phyloP scores from a whole-genome alignment of 2,888 invertebrate species.

The Acanthosepion pharaonis region DNA sequence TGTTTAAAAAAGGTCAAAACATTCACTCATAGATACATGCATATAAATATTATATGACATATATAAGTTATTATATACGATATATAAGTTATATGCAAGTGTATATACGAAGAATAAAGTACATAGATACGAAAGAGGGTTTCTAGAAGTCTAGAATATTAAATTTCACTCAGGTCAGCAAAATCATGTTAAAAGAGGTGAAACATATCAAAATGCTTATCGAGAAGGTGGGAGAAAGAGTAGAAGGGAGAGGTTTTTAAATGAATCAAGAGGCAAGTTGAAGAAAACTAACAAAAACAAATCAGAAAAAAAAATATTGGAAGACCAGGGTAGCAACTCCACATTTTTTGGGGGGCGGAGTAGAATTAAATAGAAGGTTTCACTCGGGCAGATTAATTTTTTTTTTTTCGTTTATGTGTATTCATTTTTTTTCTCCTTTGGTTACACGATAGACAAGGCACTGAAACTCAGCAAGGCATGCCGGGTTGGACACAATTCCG shows the following conservation, averaged over 20 bases:
- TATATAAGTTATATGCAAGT: background rate
- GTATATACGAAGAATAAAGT: background rate
- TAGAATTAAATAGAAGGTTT: background rate
- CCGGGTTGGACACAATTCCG: background rate
- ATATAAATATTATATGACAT: background rate
- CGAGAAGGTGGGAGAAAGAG: background rate
- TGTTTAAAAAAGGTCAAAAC: background rate
- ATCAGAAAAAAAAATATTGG: background rate
- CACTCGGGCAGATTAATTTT: background rate
- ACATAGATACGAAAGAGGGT: background rate
- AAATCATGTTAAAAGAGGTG: background rate
- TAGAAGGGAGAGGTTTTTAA: background rate
- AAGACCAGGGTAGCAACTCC: background rate
- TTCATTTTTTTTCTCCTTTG: background rate
- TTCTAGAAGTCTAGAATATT: background rate
- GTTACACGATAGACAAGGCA: background rate
- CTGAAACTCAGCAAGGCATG: conserved; percentile 33
- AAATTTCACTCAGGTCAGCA: background rate
- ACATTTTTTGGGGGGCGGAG: background rate
- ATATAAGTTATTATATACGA: too few species aligned
- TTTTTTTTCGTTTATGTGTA: background rate
- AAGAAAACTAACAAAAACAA: background rate
- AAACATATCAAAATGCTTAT: background rate
- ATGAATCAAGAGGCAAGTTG: background rate
- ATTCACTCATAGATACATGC: background rate